Base-by-base conservation (phyloP, 2,113 vertebrate species). In the Athene cunicularia region DNA sequence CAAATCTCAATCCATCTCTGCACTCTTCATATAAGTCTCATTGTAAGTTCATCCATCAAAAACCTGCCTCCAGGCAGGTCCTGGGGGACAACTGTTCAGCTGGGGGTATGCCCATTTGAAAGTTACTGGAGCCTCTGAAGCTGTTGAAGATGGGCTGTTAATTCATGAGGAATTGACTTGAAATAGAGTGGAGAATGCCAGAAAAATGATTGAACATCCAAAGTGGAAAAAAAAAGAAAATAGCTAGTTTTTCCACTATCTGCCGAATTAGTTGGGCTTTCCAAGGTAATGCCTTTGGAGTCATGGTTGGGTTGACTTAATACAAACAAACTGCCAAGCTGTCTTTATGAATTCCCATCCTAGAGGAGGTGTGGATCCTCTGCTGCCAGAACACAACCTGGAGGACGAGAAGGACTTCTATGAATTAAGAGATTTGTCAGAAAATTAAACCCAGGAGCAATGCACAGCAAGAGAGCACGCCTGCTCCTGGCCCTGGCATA, bases 391-490 rank as follows among this genome's bases (percentile, higher is more conserved):
- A 71, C 39, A 47, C 0, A 7, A 12, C 6, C 32, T 45, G 58
- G 15, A 68, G 23, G 27, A 79, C 16, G 16, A 74, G 30, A 14
- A 87, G 2, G 16, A 55, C 5, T 77, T 70, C 23, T 53, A 5
- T 8, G 9, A 68, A 68, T 56, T 13, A 32, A 80, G 71, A 37
- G 13, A 3, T 68, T 60, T 76, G 23, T 64, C 50, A 77, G 64
- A 33, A 84, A 83, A 30, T 0, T 4, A 20, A 9, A 55, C 4
- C 8, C 64, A 73, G 72, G 43, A 93, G 33, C 0, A 1, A 72
- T 5, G 12, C 6, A 33, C 6, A 66, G 24, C 0, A 0, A 68
- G 55, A 67, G 49, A 19, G 4, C 24, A 21, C 1, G 8, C 9
- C 58, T 63, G 71, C 20, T 66, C 28, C 52, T 39, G 20, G 5